Evolutionary conservation across 2,797 vertebrate genomes (phyloP), one percentile per base, ranked within the genome.

Genomic region (Pipistrellus pipistrellus): DNA sequence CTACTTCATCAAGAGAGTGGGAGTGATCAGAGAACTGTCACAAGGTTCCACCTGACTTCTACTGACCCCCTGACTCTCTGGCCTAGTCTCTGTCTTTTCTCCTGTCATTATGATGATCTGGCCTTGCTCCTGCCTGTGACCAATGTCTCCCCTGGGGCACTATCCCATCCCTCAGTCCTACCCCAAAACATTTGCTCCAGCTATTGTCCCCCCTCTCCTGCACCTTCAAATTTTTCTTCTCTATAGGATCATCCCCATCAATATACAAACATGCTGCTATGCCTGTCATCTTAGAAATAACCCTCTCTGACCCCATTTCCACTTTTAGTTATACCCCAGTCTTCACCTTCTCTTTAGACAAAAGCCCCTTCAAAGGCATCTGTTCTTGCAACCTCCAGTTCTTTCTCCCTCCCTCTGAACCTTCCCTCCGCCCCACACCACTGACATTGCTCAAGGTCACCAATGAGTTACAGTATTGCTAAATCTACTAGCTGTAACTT

Each of bases 321-420:
- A 88, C 69, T 62, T 75, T 44, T 59, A 66, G 6, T 77, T 76
- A 81, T 30, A 73, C 6, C 14, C 13, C 44, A n/a, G 27, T 75
- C 89, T 95, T 72, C 57, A 59, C n/a, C 23, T 80, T 76, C 46
- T 25, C 53, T 83, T 93, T 51, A 66, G 48, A 69, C 78, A 44
- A 73, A 91, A 93, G 20, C 3, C 0, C 32, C 62, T 76, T 44
- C 51, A 68, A 51, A 85, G 88, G 4, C 32, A 66, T 59, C 76
- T 86, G n/a, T 68, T 93, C 78, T 44, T 84, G 11, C 2, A 48
- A 44, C 46, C 21, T 80, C 76, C n/a, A 48, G 38, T 6, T 72
- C n/a, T 32, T 80, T 85, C 68, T 85, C 55, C 85, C 15, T 62
- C 8, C 27, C 44, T 91, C 9, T 59, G 66, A 82, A 57, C n/a